Evolutionary conservation across 2,113 vertebrate genomes (phyloP).

Genomic region (Thryonomys swinderianus): DNA sequence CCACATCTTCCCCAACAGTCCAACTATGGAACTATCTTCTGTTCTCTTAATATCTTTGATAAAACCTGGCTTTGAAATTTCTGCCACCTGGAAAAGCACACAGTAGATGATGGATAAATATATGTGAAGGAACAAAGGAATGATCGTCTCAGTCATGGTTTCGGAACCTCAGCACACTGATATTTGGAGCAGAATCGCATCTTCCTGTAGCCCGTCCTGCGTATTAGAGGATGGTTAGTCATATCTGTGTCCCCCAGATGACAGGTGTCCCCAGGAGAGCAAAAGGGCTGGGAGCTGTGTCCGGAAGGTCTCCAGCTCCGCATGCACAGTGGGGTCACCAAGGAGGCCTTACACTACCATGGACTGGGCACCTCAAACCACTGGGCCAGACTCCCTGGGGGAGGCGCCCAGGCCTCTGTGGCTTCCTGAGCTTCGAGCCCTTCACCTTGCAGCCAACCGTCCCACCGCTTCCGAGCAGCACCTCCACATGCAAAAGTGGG

Average conservation of each 20-base stretch:
- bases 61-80: background rate
- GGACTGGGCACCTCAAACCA: background rate
- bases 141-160: background rate
- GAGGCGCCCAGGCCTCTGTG: background rate
- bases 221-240: background rate
- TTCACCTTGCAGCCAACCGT: background rate
- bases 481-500: background rate
- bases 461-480: background rate
- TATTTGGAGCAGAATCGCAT: background rate
- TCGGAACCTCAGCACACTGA: background rate
- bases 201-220: background rate
- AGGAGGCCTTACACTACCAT: background rate
- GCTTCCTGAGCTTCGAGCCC: background rate
- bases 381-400: background rate
- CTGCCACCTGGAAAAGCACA: background rate
- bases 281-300: too few relatives aligned
- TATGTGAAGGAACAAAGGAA: background rate
- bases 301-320: background rate
- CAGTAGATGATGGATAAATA: background rate
- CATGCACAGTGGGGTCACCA: background rate
- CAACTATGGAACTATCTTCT: background rate
- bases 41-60: background rate
- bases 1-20: background rate
- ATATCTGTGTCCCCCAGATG: background rate
- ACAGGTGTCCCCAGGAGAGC: background rate